Base-by-base conservation (phyloP, 2,113 vertebrate genomes). In the Cyanocitta stelleri region DNA sequence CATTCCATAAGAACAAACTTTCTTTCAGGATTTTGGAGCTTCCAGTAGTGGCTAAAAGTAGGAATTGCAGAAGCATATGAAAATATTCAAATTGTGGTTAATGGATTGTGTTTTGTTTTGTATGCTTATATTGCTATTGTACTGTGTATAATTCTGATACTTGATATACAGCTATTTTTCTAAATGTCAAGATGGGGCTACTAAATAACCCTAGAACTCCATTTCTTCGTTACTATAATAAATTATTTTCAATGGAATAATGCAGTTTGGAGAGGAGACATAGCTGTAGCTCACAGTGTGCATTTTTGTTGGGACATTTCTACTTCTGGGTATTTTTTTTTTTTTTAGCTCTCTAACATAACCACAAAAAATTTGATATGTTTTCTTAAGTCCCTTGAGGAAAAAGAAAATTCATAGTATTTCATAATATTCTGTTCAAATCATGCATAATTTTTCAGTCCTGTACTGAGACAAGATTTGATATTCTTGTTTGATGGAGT, bases 161-260 rank as follows among this genome's bases (percentile, higher is more conserved):
- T 87, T 89, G 78, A 95, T 94, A 94, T 49, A 58, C 27, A 93
- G 54, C 78, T 96, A 78, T 96, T 95, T 91, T 90, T 80, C 73
- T 92, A 87, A 95, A 95, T 89, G 93, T 85, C 91, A 93, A 94
- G 51, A 93, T 96, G 89, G 84, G 91, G 69, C 85, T 94, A 48
- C 44, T 85, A 75, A 91, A 78, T 72, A 93, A 93, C 48, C n/a
- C 64, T 91, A 77, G 66, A 95, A 96, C 16, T 84, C 43, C 51
- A 51, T 44, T 85, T 91, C 85, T 86, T 83, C 37, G 55, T 95
- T 89, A 52, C 77, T 89, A 62, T 58, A 85, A 37, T 46, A 81
- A 93, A 73, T 79, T 17, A 90, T 43, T 93, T 97, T 79, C 69
- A 92, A 10, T 88, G 77, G 41, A 85, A 85, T 87, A 95, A 82